Conservation (phyloP, 2,113 vertebrate genomes). For the Amphiprion percula region DNA sequence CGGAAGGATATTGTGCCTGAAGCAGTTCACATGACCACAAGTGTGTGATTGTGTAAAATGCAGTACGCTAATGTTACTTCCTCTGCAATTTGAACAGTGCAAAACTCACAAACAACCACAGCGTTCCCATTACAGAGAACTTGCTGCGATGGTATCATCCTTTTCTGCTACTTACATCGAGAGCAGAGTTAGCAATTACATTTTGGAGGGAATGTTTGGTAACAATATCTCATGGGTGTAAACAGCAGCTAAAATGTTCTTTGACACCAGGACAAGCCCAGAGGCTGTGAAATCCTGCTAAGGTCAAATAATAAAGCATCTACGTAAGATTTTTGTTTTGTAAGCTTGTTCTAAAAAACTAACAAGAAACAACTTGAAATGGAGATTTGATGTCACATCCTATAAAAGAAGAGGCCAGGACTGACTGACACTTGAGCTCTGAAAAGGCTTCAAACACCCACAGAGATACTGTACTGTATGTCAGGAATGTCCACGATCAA, state of each 20-base stretch:
- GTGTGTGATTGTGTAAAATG: constrained; percentile 4
- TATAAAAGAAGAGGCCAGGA: background rate
- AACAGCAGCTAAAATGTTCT: background rate
- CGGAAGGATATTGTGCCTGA: background rate
- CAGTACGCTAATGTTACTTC: background rate
- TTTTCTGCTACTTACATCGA: constrained; percentile 7
- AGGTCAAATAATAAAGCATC: background rate
- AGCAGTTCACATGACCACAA: constrained; percentile 19
- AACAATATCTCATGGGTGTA: constrained; percentile 19
- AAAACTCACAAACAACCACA: constrained; percentile 41
- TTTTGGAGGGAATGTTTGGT: background rate
- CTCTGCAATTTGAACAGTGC: constrained; percentile 10
- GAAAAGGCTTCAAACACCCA: background rate
- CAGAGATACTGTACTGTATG: constrained; percentile 4
- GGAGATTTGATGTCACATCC: background rate
- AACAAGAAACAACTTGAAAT: background rate
- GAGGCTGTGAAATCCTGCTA: constrained; percentile 2
- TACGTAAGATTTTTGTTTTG: constrained; percentile 7
- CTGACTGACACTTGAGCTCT: constrained; percentile 17
- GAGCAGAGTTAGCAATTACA: background rate
- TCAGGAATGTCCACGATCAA: constrained; percentile 4
- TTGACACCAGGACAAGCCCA: background rate
- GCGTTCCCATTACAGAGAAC: background rate
- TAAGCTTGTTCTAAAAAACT: background rate
- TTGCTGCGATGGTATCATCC: constrained; percentile 25